Conservation (phyloP, 2,797 vertebrate genomes). For the Brachymystax lenok region DNA sequence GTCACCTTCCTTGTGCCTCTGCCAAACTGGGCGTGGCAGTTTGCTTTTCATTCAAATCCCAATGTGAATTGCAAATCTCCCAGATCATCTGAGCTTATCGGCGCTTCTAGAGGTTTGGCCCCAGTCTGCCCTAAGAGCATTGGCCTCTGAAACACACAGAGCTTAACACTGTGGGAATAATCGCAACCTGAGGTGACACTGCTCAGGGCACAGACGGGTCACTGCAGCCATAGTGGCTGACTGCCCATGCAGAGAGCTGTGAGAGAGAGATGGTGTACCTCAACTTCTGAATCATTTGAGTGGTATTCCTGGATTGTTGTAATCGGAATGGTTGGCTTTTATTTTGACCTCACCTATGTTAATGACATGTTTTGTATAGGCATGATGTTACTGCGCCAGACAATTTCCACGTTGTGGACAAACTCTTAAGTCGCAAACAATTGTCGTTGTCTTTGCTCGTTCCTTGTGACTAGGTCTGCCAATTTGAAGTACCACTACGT, state of each 20-base stretch:
- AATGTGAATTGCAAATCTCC: slow-evolving; percentile 73
- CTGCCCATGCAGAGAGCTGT: slow-evolving; percentile 32
- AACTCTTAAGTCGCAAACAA: too few relatives aligned
- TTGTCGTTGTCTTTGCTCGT: too few relatives aligned
- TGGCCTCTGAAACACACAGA: slow-evolving; percentile 47
- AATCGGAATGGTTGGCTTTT: neutral
- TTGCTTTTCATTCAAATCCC: slow-evolving; percentile 45
- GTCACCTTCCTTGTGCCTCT: too few relatives aligned
- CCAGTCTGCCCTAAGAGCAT: slow-evolving; percentile 47
- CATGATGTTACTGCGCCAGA: too few relatives aligned
- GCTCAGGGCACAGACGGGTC: slow-evolving; percentile 36
- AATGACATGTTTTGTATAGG: too few relatives aligned
- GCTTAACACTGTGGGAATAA: slow-evolving; percentile 34
- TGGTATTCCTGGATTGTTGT: neutral
- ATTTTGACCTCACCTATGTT: neutral
- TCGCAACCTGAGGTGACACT: slow-evolving; percentile 35
- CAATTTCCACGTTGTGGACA: too few relatives aligned
- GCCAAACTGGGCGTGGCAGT: slow-evolving; percentile 37
- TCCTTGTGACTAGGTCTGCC: too few relatives aligned
- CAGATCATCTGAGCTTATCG: slow-evolving; percentile 68
- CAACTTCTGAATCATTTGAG: too few relatives aligned
- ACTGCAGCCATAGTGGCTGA: slow-evolving; percentile 36
- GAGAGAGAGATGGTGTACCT: too few relatives aligned
- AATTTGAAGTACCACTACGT: too few relatives aligned
- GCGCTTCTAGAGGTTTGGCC: slow-evolving; percentile 58